Evolutionary conservation across 1,140 invertebrate species (phyloP), one percentile per base, ranked within the genome.

Genomic region (Orussus abietinus): DNA sequence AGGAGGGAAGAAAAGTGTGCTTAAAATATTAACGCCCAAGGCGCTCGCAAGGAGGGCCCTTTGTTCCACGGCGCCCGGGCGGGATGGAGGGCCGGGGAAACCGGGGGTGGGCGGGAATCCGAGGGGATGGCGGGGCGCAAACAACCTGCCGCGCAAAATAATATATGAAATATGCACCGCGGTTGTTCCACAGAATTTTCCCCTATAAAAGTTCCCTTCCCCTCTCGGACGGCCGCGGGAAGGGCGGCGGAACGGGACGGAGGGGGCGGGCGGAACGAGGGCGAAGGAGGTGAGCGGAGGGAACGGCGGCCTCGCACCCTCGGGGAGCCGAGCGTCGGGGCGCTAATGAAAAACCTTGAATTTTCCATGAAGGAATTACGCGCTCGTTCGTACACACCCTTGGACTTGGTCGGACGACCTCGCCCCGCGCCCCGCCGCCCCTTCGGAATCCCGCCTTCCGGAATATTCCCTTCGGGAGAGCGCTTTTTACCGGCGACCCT

Each of bases 21-120:
- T 72, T 72, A 72, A 72, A 72, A 71, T 72, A 72, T 72, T 72
- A 72, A 71, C 67, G 68, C 68, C 62, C 47, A 45, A 59, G 69
- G 69, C 65, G 58, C 57, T 62, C 45, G 59, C 39, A 51, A 51
- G 54, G 49, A 59, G 60, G 54, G 59, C 55, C 64, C 65, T 71
- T 69, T 72, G 64, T 70, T 69, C 59, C 51, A 40, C 47, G 54
- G 48, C 50, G 56, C 54, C 51, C 53, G 53, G 49, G 50, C 53
- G 45, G 47, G 35, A 13, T 21, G 18, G 6, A 13, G 34, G 17
- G 42, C 25, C 34, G 18, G 18, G 13, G 25, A 31, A 31, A 10
- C 35, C 35, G 37, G 42, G 28, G 26, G 28, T 25, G 47, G 40
- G 34, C 33, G 49, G 46, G 51, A 48, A 42, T 45, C 45, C 35